These are phyloP conservation scores for Bryconaethiops microstoma DNA, from an alignment of 2,797 vertebrate species.

Conservation along the genomic window DNA sequence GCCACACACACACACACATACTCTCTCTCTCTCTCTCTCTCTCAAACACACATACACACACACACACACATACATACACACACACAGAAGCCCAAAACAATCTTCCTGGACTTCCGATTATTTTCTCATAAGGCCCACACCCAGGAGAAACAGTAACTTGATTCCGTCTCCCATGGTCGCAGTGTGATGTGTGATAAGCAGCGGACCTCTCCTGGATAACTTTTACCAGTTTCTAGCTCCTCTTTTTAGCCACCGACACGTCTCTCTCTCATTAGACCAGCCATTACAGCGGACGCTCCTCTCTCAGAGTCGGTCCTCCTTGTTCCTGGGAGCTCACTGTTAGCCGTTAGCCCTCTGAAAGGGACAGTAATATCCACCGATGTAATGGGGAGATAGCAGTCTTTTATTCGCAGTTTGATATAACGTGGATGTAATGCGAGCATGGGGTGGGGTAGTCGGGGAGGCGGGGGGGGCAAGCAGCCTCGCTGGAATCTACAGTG, in stretches of 20 bases:
- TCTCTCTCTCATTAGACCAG: not conserved
- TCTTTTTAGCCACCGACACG: no score
- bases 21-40: no score
- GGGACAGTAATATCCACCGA: constrained; percentile 91
- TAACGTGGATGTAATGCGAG: constrained; percentile 94
- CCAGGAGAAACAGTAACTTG: constrained; percentile 75
- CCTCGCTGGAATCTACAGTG: constrained; percentile 95
- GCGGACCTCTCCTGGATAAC: constrained; percentile 49
- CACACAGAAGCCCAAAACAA: constrained; percentile 65
- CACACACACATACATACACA: constrained; percentile 61
- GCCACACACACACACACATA: constrained; percentile 60
- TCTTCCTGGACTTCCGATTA: constrained; percentile 77
- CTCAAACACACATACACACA: constrained; percentile 1
- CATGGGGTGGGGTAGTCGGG: constrained; percentile 70
- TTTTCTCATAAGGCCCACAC: constrained; percentile 79
- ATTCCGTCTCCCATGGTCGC: constrained; percentile 76
- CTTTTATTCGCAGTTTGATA: constrained; percentile 95
- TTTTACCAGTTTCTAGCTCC: constrained; percentile 22
- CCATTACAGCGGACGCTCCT: not conserved
- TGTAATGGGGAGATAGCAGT: constrained; percentile 97
- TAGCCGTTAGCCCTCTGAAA: constrained; percentile 81
- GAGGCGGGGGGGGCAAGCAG: constrained; percentile 86
- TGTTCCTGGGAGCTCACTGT: constrained; percentile 74
- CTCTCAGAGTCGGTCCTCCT: constrained; percentile 73
- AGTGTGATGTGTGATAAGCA: constrained; percentile 67